Evolutionary conservation across 2,113 vertebrate genomes (phyloP), one percentile per base, ranked within the genome.

Genomic region (Pardalotus punctatus): DNA sequence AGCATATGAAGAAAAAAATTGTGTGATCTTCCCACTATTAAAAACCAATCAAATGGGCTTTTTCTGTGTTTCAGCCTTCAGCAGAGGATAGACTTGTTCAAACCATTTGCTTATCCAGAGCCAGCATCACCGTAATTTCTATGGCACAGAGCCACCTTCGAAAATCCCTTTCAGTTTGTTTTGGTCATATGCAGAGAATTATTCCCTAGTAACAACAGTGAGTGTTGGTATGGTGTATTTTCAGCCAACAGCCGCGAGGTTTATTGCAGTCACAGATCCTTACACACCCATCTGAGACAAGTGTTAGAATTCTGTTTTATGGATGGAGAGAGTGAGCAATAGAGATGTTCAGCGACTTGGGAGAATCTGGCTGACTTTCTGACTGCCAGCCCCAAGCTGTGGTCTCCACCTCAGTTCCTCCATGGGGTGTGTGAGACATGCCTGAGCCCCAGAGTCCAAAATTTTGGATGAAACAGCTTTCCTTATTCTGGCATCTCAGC

Each of bases 241-340:
- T 62, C 77, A 84, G 90, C 92, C 82, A 95, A 73, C 78, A 87
- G 71, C 89, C 11, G 0, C 70, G 65, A 78, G 67, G 82, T 86
- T 95, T 95, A 80, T 92, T 96, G 48, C 51, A 74, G 82, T 76
- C 87, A 74, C 9, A 5, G 73, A 90, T 56, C 72, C 82, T 94
- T 90, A 76, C 86, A 95, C 90, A 81, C 88, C 88, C 94, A 0
- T 86, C 82, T 93, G 92, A 96, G 90, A 81, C 69, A 92, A 90
- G 93, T n/a, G 72, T 71, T 86, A 65, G 13, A 77, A 67, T 73
- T 42, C 50, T 51, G 21, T 25, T 67, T 69, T 65, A 71, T 60
- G 72, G 81, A 40, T 38, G 79, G 54, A 42, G 54, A 50, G 61
- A 78, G 48, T 60, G 91, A 93, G 83, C 67, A 79, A 69, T 47